A percentile compares a stretch with the other conserved stretches of the same genome.
These are phyloP conservation scores for Ophion slaviceki DNA, from an alignment of 2,888 invertebrate species.

Conservation along the genomic window DNA sequence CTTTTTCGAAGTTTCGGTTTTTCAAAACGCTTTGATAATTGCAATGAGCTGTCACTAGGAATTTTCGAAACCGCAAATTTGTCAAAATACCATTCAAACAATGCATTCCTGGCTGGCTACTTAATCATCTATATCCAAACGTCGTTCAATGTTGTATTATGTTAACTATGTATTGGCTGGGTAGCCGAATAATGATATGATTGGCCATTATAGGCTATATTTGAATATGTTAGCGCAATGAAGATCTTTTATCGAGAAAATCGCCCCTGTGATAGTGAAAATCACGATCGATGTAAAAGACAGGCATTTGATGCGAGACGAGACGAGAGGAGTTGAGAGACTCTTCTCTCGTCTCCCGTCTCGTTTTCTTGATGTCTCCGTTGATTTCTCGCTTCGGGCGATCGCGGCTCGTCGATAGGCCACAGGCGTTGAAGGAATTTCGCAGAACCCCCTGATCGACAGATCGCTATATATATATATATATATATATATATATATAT, in stretches of 20 bases:
- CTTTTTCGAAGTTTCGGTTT: too few relatives aligned
- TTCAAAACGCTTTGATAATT: too few relatives aligned
- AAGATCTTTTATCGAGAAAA: constrained; percentile 26
- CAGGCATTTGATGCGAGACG: constrained; percentile 44
- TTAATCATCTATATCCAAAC: too few relatives aligned
- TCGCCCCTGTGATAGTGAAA: neutral
- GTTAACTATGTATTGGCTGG: neutral
- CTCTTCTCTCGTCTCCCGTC: constrained; percentile 40
- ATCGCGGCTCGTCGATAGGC: constrained; percentile 62
- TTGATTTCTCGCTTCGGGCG: constrained; percentile 62
- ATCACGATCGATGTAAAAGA: constrained; percentile 34
- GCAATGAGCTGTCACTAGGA: too few relatives aligned
- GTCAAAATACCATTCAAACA: too few relatives aligned
- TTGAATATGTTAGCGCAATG: constrained; percentile 41
- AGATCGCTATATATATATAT: neutral
- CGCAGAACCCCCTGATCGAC: constrained; percentile 52
- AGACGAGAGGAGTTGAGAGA: constrained; percentile 37
- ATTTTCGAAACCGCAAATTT: too few relatives aligned
- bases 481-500: neutral
- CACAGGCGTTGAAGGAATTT: constrained; percentile 67
- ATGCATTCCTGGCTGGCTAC: too few relatives aligned
- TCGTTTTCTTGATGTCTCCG: constrained; percentile 59
- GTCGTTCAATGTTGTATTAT: neutral
- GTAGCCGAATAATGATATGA: neutral
- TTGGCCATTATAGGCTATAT: constrained; percentile 16